Percentiles rank a stretch among this genome's conserved stretches.
phyloP scores from a whole-genome alignment of 2,797 vertebrate genomes.

The Austrolebias charrua region DNA sequence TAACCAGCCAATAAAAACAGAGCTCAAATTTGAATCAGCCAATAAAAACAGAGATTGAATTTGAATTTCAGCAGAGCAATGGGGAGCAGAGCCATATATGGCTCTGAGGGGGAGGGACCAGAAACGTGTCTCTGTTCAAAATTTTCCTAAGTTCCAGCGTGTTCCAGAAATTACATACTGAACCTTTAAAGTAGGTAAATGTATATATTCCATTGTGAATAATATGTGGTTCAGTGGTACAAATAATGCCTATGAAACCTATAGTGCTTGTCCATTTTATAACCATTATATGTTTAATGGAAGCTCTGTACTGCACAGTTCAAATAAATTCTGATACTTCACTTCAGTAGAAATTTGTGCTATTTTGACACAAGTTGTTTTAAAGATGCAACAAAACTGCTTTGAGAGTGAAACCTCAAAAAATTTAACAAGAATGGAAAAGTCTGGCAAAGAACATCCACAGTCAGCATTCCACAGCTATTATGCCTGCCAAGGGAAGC shows the following conservation, averaged over 20 bases:
- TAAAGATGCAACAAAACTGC: constrained; percentile 5
- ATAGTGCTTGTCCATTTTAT: neutral
- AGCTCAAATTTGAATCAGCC: no score
- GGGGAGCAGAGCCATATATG: no score
- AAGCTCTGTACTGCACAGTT: constrained; percentile 4
- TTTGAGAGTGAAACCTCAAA: constrained; percentile 38
- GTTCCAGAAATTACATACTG: no score
- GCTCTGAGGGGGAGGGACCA: no score
- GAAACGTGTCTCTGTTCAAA: no score
- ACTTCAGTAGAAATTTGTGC: neutral
- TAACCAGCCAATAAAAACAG: no score
- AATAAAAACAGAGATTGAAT: no score
- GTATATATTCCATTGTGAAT: no score
- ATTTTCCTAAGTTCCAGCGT: no score
- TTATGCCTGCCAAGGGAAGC: constrained; percentile 46
- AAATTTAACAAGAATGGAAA: constrained; percentile 37
- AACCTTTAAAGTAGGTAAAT: neutral
- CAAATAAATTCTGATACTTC: constrained; percentile 1
- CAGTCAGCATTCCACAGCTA: constrained; percentile 49
- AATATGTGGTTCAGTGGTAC: neutral
- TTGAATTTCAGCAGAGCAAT: no score
- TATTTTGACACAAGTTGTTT: neutral
- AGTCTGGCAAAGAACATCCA: constrained; percentile 37
- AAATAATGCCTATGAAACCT: constrained; percentile 1
- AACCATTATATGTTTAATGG: neutral